Percentiles rank a stretch among this genome's conserved stretches.
Conservation (phyloP, 2,888 invertebrate species). For the Helobdella robusta region DNA sequence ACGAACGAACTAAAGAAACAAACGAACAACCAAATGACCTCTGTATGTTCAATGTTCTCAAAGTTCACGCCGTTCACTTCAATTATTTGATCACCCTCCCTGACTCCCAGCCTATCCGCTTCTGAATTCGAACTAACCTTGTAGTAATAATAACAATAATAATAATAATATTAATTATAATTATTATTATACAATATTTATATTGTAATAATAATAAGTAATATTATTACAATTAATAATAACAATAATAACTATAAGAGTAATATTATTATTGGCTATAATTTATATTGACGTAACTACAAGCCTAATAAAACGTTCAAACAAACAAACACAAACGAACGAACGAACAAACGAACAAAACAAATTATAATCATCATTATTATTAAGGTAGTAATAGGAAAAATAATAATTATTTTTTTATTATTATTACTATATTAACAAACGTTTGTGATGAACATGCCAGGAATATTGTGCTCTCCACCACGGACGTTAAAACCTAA, state of each 20-base stretch:
- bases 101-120: constrained; percentile 42
- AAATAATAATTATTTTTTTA: too few relatives aligned
- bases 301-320: too few relatives aligned
- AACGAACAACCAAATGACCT: constrained; percentile 36
- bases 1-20: neutral
- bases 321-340: too few relatives aligned
- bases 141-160: neutral
- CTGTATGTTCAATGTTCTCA: constrained; percentile 42
- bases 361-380: too few relatives aligned
- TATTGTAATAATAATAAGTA: neutral
- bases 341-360: too few relatives aligned
- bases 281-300: constrained; percentile 3
- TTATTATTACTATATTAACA: too few relatives aligned
- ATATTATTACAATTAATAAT: neutral
- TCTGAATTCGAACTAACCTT: constrained; percentile 45
- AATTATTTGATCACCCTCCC: constrained; percentile 46
- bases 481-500: constrained; percentile 48
- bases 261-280: constrained; percentile 1
- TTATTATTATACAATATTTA: neutral
- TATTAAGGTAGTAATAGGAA: too few relatives aligned
- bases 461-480: constrained; percentile 45
- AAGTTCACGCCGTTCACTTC: constrained; percentile 42
- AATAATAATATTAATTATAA: neutral
- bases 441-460: constrained; percentile 46
- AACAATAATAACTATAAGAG: neutral